Base-by-base conservation (phyloP, 2,113 vertebrate genomes). In the Bubo blakistoni region DNA sequence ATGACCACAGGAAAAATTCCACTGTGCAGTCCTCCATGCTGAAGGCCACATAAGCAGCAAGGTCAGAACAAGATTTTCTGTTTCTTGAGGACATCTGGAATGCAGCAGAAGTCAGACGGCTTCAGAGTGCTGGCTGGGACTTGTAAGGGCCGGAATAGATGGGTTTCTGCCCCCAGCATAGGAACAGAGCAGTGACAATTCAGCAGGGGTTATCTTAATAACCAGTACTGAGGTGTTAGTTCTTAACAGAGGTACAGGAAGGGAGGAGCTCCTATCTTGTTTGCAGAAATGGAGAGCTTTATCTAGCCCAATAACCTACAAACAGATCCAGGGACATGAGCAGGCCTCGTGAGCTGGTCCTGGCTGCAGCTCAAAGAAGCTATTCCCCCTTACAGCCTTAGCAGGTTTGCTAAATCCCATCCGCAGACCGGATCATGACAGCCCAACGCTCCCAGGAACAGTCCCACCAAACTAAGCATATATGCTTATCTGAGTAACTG, bases 111-210 rank as follows among this genome's bases (percentile, higher is more conserved):
- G 26, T 90, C 71, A 58, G 26, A 71, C 16, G 66, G 36, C 40
- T 83, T 80, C 58, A 65, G 30, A 44, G 30, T 55, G 40, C 76
- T 83, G 49, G 22, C 58, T 86, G 34, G n/a, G 44, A 73, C n/a
- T 47, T 72, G 0, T 29, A 59, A 44, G 16, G 71, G 17, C n/a
- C 4, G 3, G 49, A 94, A 95, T 25, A 90, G 40, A 91, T 2
- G 36, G 44, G 46, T 90, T 95, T 96, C 66, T 94, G 73, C 30
- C 70, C 54, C 36, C 46, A 96, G 79, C 93, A 89, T 4, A 89
- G 57, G 55, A 89, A 69, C 18, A 40, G 70, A 86, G 90, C 62
- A 88, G 47, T 51, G 65, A 63, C 25, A 84, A 42, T 61, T 93
- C 49, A 66, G 62, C 47, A 78, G 38, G 2, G 3, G 16, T 93